A percentile compares a stretch with the other conserved stretches of the same genome.
These are phyloP conservation scores for Carcharodon carcharias DNA, from an alignment of 2,797 vertebrate genomes.

Conservation along the genomic window DNA sequence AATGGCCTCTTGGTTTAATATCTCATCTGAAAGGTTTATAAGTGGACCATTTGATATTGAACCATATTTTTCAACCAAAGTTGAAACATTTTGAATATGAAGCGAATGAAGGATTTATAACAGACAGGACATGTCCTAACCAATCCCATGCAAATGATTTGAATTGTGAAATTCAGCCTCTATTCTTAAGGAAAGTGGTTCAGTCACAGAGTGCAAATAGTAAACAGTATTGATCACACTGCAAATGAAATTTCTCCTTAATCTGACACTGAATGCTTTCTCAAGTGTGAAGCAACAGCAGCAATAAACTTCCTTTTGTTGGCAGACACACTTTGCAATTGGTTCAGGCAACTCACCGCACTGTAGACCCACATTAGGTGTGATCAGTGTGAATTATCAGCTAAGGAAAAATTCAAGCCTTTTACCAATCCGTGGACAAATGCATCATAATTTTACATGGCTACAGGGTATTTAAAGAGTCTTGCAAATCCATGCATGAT, in stretches of 20 bases:
- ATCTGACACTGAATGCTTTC: neutral
- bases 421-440: neutral
- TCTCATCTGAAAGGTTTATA: neutral
- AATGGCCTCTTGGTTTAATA: too few species aligned
- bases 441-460: neutral
- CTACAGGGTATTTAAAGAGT: neutral
- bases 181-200: neutral
- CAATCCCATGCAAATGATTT: constrained; percentile 11
- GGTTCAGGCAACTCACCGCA: neutral
- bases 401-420: neutral
- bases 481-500: neutral
- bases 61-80: neutral
- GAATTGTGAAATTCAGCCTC: neutral
- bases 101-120: neutral
- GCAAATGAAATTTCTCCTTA: constrained; percentile 12
- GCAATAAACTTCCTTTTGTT: neutral
- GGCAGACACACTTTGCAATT: neutral
- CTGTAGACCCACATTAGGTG: neutral
- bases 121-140: neutral
- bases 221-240: constrained; percentile 4
- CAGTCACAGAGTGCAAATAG: neutral
- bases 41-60: neutral
- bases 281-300: neutral
- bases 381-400: neutral
- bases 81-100: neutral